Conservation (phyloP, 1,140 invertebrate species). For the Drosophila saltans region DNA sequence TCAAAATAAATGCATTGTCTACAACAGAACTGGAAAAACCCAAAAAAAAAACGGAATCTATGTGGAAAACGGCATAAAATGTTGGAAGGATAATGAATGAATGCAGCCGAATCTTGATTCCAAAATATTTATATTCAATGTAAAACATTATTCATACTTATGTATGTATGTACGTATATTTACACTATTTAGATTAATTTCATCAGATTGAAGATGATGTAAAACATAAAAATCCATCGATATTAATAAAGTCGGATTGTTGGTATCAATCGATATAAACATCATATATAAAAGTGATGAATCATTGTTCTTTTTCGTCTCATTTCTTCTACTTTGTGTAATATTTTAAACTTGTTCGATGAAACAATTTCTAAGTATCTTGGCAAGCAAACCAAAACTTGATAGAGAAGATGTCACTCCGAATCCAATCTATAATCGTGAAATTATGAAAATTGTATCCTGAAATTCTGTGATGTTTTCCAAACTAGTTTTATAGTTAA, state of each 20-base stretch:
- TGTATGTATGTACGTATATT: conserved; percentile 16
- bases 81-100: background rate
- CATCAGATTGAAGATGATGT: conserved; percentile 24
- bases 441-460: too few relatives aligned
- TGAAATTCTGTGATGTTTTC: too few relatives aligned
- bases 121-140: conserved; percentile 20
- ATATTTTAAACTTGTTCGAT: too few relatives aligned
- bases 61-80: background rate
- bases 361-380: too few relatives aligned
- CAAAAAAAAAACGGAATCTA: background rate
- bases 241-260: conserved; percentile 18
- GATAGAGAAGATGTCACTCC: too few relatives aligned
- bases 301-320: background rate
- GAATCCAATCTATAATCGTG: too few relatives aligned
- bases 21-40: conserved; percentile 1
- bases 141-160: conserved; percentile 17
- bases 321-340: too few relatives aligned
- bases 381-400: too few relatives aligned
- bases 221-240: conserved; percentile 22
- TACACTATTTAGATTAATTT: conserved; percentile 22
- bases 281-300: background rate
- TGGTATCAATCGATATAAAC: conserved; percentile 17
- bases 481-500: too few relatives aligned
- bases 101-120: conserved; percentile 11
- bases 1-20: conserved; percentile 5